phyloP scores from a whole-genome alignment of 2,888 invertebrate species.

The Aromia moschata region DNA sequence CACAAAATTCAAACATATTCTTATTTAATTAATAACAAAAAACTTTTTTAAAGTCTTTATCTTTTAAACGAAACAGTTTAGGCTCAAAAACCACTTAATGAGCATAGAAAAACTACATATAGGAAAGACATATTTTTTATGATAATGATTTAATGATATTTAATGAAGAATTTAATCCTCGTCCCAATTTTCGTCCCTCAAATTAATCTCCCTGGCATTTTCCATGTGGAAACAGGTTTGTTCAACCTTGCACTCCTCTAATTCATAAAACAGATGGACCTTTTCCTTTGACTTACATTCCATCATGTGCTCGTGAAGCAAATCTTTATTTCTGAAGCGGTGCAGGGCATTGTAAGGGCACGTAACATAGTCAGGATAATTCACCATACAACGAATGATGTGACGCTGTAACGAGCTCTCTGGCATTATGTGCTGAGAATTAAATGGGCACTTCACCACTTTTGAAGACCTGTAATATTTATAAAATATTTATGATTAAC shows the following conservation, averaged over 20 bases:
- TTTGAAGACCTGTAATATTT: slow-evolving; percentile 33
- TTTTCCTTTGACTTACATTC: slow-evolving; percentile 46
- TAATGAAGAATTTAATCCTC: slow-evolving; percentile 34
- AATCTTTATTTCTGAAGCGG: slow-evolving; percentile 48
- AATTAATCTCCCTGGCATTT: slow-evolving; percentile 43
- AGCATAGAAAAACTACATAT: too few relatives aligned
- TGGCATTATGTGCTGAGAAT: slow-evolving; percentile 51
- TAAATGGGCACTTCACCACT: slow-evolving; percentile 55
- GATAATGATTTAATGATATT: too few relatives aligned
- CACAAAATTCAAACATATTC: too few relatives aligned
- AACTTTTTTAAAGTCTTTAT: too few relatives aligned
- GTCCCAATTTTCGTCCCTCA: slow-evolving; percentile 51
- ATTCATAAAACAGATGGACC: slow-evolving; percentile 20
- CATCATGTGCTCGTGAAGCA: slow-evolving; percentile 50
- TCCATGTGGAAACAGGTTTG: slow-evolving; percentile 36
- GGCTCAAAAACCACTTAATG: too few relatives aligned
- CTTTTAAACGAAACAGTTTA: too few relatives aligned
- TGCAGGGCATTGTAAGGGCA: slow-evolving; percentile 59
- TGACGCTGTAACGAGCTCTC: slow-evolving; percentile 54
- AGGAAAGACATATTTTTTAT: too few relatives aligned
- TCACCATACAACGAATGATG: slow-evolving; percentile 56
- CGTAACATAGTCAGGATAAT: slow-evolving; percentile 53
- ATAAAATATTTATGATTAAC: too few relatives aligned
- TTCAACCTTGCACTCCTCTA: slow-evolving; percentile 18
- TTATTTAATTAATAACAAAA: too few relatives aligned